These are phyloP conservation scores for Sphenopsis melanotis DNA, from an alignment of 2,797 vertebrate species.

Conservation along the genomic window DNA sequence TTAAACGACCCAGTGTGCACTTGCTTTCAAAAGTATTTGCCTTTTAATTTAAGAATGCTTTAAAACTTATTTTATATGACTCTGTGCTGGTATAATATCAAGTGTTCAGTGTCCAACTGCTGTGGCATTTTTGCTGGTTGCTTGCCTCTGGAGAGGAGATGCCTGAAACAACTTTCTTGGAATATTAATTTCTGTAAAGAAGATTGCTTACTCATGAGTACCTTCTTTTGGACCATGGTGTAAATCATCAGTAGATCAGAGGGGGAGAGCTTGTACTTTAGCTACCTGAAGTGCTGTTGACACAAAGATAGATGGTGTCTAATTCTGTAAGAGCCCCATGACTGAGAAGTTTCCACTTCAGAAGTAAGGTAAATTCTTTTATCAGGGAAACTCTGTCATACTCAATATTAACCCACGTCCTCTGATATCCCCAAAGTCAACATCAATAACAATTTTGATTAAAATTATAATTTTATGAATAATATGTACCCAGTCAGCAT, in stretches of 20 bases:
- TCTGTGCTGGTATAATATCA: not conserved
- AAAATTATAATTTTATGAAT: constrained; percentile 2
- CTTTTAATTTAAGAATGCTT: constrained; percentile 50
- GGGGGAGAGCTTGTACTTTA: constrained; percentile 4
- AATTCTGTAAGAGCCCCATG: not conserved
- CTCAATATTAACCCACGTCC: constrained; percentile 39
- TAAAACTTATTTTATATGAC: not conserved
- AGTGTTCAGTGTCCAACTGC: not conserved
- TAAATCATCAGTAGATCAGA: constrained; percentile 28
- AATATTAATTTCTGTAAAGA: constrained; percentile 57
- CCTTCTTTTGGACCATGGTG: constrained; percentile 45
- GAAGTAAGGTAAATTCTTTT: constrained; percentile 39
- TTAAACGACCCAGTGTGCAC: not conserved
- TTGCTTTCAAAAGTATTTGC: not conserved
- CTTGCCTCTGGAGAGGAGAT: constrained; percentile 17
- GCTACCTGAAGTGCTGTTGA: constrained; percentile 32
- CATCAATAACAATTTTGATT: not conserved
- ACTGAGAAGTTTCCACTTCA: not conserved
- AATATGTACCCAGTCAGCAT: not conserved
- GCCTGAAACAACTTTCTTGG: constrained; percentile 24
- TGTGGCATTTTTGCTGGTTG: not conserved
- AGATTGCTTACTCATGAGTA: constrained; percentile 22
- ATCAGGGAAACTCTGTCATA: constrained; percentile 12
- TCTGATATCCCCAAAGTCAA: constrained; percentile 13
- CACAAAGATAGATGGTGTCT: constrained; percentile 52